These are phyloP conservation scores for Lasioglossum baleicum DNA, from an alignment of 1,140 invertebrate species.

Conservation along the genomic window DNA sequence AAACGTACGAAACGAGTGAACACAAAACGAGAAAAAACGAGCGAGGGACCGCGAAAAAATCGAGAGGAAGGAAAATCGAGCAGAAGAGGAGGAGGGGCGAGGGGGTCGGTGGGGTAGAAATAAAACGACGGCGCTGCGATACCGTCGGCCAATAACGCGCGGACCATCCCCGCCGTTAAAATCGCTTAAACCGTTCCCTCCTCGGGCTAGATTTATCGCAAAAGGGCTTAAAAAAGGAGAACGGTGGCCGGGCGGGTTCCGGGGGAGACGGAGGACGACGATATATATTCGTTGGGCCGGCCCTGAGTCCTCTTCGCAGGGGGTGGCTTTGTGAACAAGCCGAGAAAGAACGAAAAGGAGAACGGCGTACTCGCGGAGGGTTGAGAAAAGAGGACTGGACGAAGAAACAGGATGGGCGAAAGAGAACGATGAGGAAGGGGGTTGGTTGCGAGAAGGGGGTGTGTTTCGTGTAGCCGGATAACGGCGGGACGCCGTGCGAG, in stretches of 20 bases:
- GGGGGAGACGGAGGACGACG: too few relatives aligned
- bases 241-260: background rate
- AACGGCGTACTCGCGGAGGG: slow-evolving; percentile 44
- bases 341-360: slow-evolving; percentile 1
- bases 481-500: slow-evolving; percentile 23
- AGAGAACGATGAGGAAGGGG: background rate
- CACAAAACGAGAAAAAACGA: background rate
- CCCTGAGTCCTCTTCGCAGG: too few relatives aligned
- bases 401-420: background rate
- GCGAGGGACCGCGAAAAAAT: background rate
- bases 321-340: too few relatives aligned
- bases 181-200: slow-evolving; percentile 69
- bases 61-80: slow-evolving; percentile 18
- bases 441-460: slow-evolving; percentile 16
- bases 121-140: slow-evolving; percentile 40
- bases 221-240: slow-evolving; percentile 59
- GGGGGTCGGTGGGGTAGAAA: slow-evolving; percentile 4
- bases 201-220: slow-evolving; percentile 69
- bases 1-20: too few relatives aligned
- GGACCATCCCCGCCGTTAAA: slow-evolving; percentile 64
- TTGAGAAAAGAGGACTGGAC: slow-evolving; percentile 22
- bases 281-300: too few relatives aligned
- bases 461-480: slow-evolving; percentile 15
- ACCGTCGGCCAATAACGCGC: slow-evolving; percentile 63
- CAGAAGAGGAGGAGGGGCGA: background rate